phyloP scores from a whole-genome alignment of 2,888 invertebrate genomes.

The Apodemia hepburni region DNA sequence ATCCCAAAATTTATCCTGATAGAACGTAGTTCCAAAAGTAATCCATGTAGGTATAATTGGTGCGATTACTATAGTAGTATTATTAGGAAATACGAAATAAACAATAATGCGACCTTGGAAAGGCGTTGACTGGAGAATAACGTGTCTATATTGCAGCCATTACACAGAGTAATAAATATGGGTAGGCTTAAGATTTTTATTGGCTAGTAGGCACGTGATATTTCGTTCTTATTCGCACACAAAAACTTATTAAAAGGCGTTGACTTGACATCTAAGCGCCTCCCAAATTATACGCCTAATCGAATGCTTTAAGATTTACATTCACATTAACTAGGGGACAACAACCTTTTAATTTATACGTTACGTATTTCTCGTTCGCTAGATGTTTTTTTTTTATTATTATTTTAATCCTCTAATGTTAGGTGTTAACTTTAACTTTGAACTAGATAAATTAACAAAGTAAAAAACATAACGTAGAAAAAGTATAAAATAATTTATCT shows the following conservation, averaged over 20 bases:
- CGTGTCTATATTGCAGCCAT: not conserved
- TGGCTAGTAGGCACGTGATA: not conserved
- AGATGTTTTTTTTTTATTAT: not conserved
- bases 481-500: too few relatives aligned
- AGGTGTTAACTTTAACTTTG: too few relatives aligned
- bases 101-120: not conserved
- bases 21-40: too few relatives aligned
- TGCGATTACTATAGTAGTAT: too few relatives aligned
- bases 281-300: slow-evolving; percentile 16
- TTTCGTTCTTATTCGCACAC: slow-evolving; percentile 10
- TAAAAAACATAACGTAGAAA: too few relatives aligned
- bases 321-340: slow-evolving; percentile 15
- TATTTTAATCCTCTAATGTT: too few relatives aligned
- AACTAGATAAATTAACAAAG: too few relatives aligned
- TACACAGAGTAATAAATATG: slow-evolving; percentile 10
- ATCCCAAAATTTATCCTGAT: too few relatives aligned
- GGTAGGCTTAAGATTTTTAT: slow-evolving; percentile 10
- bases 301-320: slow-evolving; percentile 5
- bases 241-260: slow-evolving; percentile 14
- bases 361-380: slow-evolving; percentile 9
- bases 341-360: slow-evolving; percentile 19
- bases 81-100: too few relatives aligned
- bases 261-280: slow-evolving; percentile 2
- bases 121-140: not conserved
- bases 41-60: too few relatives aligned